Conservation (phyloP, 1,140 invertebrate genomes). For the Caenorhabditis tropicalis region DNA sequence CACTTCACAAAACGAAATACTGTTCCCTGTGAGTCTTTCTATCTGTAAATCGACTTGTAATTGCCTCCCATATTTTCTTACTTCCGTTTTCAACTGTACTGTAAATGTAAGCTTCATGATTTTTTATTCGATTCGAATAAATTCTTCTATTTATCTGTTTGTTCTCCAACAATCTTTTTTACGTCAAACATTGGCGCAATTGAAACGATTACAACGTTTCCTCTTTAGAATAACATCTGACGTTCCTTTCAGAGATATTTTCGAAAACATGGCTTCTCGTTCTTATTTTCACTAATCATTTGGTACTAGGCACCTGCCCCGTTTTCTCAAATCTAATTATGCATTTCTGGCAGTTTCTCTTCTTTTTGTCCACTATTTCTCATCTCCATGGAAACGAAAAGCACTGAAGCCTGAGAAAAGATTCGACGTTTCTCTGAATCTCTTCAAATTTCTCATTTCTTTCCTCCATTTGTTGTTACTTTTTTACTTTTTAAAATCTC, state of each 20-base stretch:
- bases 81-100: not conserved
- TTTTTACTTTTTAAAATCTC: not conserved
- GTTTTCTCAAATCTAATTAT: conserved; percentile 13
- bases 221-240: too few species aligned
- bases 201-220: too few species aligned
- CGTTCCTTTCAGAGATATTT: not conserved
- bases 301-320: conserved; percentile 4
- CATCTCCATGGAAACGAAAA: conserved; percentile 10
- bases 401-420: conserved; percentile 34
- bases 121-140: not conserved
- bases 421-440: not conserved
- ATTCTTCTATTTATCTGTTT: not conserved
- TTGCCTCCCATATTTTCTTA: not conserved
- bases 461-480: not conserved
- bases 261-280: not conserved
- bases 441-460: not conserved
- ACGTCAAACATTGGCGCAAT: too few species aligned
- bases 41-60: not conserved
- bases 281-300: not conserved
- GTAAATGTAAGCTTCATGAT: not conserved
- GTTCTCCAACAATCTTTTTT: too few species aligned
- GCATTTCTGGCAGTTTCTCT: not conserved
- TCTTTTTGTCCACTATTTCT: not conserved
- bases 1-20: not conserved
- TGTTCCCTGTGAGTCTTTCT: not conserved